Evolutionary conservation across 2,113 vertebrate species (phyloP), one percentile per base, ranked within the genome.

Genomic region (Gallinago media): DNA sequence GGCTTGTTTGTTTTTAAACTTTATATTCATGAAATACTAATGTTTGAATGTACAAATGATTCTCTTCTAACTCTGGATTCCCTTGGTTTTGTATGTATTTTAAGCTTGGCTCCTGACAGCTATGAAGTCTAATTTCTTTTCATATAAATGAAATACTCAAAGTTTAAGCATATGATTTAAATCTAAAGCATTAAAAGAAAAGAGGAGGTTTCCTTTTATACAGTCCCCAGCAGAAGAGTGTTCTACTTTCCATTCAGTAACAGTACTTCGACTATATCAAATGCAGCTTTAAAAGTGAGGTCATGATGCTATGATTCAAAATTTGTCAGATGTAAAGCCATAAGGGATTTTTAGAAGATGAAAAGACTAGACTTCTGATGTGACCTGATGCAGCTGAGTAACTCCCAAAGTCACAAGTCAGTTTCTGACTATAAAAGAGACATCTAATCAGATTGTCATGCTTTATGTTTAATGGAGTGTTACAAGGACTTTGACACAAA

Each of bases 401-500:
- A 98, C 97, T 98, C 94, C 96, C 97, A 98, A 98, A 98, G 98
- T 98, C 98, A 98, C 97, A 96, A 98, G 98, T 97, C 97, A 96
- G 97, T 97, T 97, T 97, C 96, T 94, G 98, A 97, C 97, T 98
- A 96, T 97, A 98, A 98, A 98, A 98, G 97, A 98, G 98, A 99
- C 97, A 98, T 98, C 98, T 97, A 98, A 98, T 99, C 98, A 98
- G 98, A 98, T 98, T 98, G 98, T 99, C 98, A 98, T 97, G 97
- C 97, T 98, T 98, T 97, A 75, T 98, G 98, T 98, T 98, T 99
- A 99, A 99, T 99, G 98, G 98, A 98, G 98, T 98, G 99, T 98
- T 98, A 97, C 98, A 97, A 97, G 98, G 98, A 98, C 98, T 98
- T 98, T 98, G 98, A 98, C 98, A 99, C 98, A 99, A 99, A 97